These are phyloP conservation scores for Cyaniris semiargus DNA, from an alignment of 2,888 invertebrate species.

Conservation along the genomic window DNA sequence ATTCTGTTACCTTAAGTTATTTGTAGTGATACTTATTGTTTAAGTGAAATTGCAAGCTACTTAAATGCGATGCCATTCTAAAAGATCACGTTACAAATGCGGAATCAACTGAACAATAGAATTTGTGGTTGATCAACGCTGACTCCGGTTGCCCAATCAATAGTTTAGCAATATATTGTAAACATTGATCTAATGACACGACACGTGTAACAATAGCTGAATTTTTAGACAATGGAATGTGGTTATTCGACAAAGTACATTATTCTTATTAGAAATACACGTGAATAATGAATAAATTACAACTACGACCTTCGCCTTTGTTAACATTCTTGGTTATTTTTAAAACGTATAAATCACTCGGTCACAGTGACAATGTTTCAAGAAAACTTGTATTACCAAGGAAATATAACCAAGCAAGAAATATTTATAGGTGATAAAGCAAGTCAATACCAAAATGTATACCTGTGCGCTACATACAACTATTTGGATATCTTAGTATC, in stretches of 20 bases:
- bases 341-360: slow-evolving; percentile 9
- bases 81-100: slow-evolving; percentile 9
- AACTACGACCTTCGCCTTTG: slow-evolving; percentile 4
- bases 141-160: slow-evolving; percentile 5
- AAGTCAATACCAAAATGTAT: background rate
- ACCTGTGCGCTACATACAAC: background rate
- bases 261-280: slow-evolving; percentile 22
- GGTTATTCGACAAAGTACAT: slow-evolving; percentile 20
- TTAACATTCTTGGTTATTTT: slow-evolving; percentile 26
- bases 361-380: background rate
- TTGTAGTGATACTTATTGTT: background rate
- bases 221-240: slow-evolving; percentile 24
- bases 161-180: slow-evolving; percentile 16
- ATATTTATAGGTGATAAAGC: background rate
- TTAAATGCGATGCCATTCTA: background rate
- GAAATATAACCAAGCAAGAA: too few species aligned
- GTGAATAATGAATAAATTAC: slow-evolving; percentile 23
- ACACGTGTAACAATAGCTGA: slow-evolving; percentile 21
- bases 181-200: slow-evolving; percentile 30
- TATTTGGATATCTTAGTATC: background rate
- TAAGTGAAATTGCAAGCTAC: background rate
- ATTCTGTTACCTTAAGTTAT: background rate
- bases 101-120: slow-evolving; percentile 16
- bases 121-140: slow-evolving; percentile 14
- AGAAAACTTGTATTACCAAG: background rate